A percentile compares a stretch with the other conserved stretches of the same genome.
Evolutionary conservation across 2,113 vertebrate genomes (phyloP).

Genomic region (Cathartes aura): DNA sequence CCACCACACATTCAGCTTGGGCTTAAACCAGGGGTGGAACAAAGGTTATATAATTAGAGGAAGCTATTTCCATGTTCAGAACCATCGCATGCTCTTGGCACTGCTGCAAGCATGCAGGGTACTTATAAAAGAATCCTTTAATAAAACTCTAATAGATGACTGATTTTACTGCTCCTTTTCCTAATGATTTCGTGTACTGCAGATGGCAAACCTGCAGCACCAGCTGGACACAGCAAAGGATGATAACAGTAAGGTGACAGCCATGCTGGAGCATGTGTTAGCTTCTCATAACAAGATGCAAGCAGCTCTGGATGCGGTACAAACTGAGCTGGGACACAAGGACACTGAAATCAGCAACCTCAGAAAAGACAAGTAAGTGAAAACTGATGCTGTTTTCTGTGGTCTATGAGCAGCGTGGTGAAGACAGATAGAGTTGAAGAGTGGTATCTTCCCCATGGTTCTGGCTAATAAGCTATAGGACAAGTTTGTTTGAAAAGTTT

Average conservation of each 20-base stretch:
- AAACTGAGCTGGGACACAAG: constrained; percentile 66
- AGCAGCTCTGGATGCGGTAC: constrained; percentile 65
- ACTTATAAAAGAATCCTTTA: background rate
- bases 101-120: background rate
- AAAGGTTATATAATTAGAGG: background rate
- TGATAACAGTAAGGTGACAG: constrained; percentile 51
- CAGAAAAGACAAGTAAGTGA: constrained; percentile 70
- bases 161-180: background rate
- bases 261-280: constrained; percentile 70
- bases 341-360: constrained; percentile 70
- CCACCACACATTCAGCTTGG: background rate
- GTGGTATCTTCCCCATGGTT: background rate
- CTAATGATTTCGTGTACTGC: background rate
- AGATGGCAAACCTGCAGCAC: constrained; percentile 68
- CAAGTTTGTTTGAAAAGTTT: background rate
- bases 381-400: background rate
- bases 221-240: constrained; percentile 62
- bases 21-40: background rate
- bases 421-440: background rate
- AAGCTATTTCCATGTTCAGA: background rate
- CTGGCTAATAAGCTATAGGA: background rate
- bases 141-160: background rate
- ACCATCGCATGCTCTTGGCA: background rate
- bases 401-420: background rate
- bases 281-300: constrained; percentile 70